Base-by-base conservation (phyloP, 2,113 vertebrate genomes). In the Austrofundulus limnaeus region DNA sequence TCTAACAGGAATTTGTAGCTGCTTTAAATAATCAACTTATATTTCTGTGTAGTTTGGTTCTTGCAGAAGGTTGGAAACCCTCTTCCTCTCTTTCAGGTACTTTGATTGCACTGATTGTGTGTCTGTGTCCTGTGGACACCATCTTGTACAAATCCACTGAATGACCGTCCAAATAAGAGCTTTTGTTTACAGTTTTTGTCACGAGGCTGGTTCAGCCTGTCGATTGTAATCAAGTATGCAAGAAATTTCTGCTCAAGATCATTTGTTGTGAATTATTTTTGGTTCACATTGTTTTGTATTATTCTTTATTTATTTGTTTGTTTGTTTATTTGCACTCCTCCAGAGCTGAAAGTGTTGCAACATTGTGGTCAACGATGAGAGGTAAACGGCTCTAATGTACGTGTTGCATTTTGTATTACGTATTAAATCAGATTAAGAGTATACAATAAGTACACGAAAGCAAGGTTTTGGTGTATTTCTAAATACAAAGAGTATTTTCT, bases 91-190 rank as follows among this genome's bases (percentile, higher is more conserved):
- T 80, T 87, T 92, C 90, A 91, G 92, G 89, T 92, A 77, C 82
- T 92, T 62, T 48, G 0, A 70, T 87, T 90, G 90, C 90, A 90
- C 86, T 90, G 88, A 86, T 66, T 76, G 73, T 76, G 73, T 75
- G 82, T 88, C 79, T 91, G 88, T 93, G 92, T 92, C 92, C 91
- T 62, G 70, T 91, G 91, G 93, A 94, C 92, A 92, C 84, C 19
- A 59, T 61, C 71, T 66, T 75, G 59, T 70, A 78, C 53, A 75
- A 78, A 73, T 75, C 53, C 77, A 68, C 80, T 83, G 70, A 87
- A 81, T 85, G 87, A 53, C 75, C 81, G 0, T 37, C 68, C 62
- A 51, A 77, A 75, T 50, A 68, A 64, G 66, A 46, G 62, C 59
- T 79, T 82, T 83, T 70, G 0, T 85, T 91, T 89, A 75, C 57